Percentiles rank a stretch among this genome's conserved stretches.
These are phyloP conservation scores for Dendrolimus pini DNA, from an alignment of 2,888 invertebrate species.

Conservation along the genomic window DNA sequence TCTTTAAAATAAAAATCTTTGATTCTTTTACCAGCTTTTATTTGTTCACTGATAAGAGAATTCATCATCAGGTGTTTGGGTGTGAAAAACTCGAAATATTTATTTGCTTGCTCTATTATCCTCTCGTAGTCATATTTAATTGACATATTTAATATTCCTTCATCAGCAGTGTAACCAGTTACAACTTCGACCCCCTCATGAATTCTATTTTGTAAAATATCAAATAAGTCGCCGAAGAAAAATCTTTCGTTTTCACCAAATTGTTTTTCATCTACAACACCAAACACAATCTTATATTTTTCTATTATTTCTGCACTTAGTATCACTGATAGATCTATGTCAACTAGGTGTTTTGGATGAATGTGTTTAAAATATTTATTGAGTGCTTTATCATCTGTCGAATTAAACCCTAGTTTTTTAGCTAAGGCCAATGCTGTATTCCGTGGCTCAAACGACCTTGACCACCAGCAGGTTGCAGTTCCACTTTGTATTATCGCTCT, in stretches of 20 bases:
- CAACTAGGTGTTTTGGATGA: constrained; percentile 20
- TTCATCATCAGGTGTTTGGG: constrained; percentile 15
- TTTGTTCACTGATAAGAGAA: constrained; percentile 15
- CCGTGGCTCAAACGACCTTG: constrained; percentile 54
- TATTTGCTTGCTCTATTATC: constrained; percentile 7
- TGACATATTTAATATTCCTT: constrained; percentile 59
- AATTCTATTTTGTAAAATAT: constrained; percentile 60
- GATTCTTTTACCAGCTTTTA: constrained; percentile 22
- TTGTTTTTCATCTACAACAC: constrained; percentile 13
- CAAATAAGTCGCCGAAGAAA: constrained; percentile 30
- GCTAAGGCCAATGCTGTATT: constrained; percentile 45
- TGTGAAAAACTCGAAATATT: constrained; percentile 16
- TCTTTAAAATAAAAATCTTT: constrained; percentile 24
- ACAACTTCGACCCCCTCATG: constrained; percentile 78
- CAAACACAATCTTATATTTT: constrained; percentile 16
- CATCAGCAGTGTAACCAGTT: constrained; percentile 80
- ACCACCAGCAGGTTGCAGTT: constrained; percentile 76
- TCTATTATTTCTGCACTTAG: constrained; percentile 16
- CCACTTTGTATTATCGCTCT: constrained; percentile 81
- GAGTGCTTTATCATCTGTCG: constrained; percentile 25
- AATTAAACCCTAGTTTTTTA: constrained; percentile 28
- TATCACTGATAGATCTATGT: constrained; percentile 15
- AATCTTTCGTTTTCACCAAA: constrained; percentile 25
- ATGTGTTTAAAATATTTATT: constrained; percentile 26
- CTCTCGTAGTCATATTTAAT: constrained; percentile 5